Evolutionary conservation across 1,140 invertebrate species (phyloP).

Genomic region (Calephelis nemesis): DNA sequence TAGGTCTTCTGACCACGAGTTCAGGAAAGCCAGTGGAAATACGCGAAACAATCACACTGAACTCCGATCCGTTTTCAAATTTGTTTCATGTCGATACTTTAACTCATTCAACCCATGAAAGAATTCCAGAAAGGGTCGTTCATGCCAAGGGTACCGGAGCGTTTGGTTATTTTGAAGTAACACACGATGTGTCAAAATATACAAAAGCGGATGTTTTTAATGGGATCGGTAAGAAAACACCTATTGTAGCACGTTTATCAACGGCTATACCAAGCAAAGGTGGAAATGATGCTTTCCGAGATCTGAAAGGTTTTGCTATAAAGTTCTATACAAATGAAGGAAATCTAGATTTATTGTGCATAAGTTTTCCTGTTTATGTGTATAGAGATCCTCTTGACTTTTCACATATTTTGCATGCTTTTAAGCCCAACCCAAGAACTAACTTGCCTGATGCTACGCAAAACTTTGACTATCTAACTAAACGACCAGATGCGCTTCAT

Average conservation of each 20-base stretch:
- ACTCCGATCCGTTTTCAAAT: slow-evolving; percentile 85
- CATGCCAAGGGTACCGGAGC: slow-evolving; percentile 97
- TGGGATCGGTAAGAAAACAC: slow-evolving; percentile 48
- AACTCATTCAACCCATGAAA: slow-evolving; percentile 51
- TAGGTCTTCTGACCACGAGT: slow-evolving; percentile 81
- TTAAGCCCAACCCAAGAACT: slow-evolving; percentile 85
- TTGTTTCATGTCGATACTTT: slow-evolving; percentile 88
- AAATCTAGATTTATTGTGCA: slow-evolving; percentile 85
- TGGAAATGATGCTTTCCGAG: slow-evolving; percentile 86
- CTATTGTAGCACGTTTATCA: slow-evolving; percentile 84
- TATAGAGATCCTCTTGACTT: slow-evolving; percentile 84
- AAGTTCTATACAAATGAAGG: slow-evolving; percentile 88
- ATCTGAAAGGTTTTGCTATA: slow-evolving; percentile 83
- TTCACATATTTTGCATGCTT: slow-evolving; percentile 77
- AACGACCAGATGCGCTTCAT: slow-evolving; percentile 89
- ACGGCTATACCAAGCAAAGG: slow-evolving; percentile 91
- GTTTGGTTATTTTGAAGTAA: slow-evolving; percentile 91
- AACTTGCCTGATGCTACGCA: slow-evolving; percentile 86
- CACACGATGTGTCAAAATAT: too few species aligned
- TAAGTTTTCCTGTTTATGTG: slow-evolving; percentile 87
- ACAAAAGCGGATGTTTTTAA: slow-evolving; percentile 87
- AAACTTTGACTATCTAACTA: slow-evolving; percentile 93
- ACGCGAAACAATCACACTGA: slow-evolving; percentile 80
- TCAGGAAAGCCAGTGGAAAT: slow-evolving; percentile 86
- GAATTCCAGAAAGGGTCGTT: slow-evolving; percentile 95